Evolutionary conservation across 2,113 vertebrate species (phyloP).

Genomic region (Phasianus colchicus): DNA sequence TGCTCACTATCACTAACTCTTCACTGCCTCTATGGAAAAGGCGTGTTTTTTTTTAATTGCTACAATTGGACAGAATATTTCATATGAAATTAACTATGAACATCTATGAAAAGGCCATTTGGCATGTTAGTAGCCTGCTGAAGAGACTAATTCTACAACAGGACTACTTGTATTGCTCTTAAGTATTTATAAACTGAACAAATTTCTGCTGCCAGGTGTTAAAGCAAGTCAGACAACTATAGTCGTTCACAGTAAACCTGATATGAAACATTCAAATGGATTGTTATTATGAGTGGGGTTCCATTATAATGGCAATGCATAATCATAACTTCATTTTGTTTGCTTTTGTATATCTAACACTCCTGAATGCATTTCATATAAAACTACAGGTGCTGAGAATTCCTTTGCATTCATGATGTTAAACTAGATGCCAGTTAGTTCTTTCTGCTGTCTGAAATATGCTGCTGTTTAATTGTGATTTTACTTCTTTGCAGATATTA

Average conservation of each 20-base stretch:
- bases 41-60: neutral
- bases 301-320: neutral
- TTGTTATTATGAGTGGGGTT: neutral
- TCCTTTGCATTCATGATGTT: neutral
- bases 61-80: neutral
- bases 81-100: neutral
- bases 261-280: neutral
- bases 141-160: neutral
- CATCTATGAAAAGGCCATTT: neutral
- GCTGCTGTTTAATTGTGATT: constrained; percentile 10
- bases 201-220: neutral
- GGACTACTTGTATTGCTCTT: neutral
- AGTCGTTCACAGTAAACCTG: neutral
- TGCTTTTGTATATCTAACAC: neutral
- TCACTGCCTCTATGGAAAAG: neutral
- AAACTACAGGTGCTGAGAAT: neutral
- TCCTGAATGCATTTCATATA: neutral
- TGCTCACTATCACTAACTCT: accelerated
- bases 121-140: neutral
- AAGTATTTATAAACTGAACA: neutral
- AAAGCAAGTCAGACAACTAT: neutral
- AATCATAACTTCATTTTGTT: neutral
- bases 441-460: neutral
- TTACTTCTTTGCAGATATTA: constrained; percentile 87
- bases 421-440: neutral